These are phyloP conservation scores for Ormyrus rosae DNA, from an alignment of 2,888 invertebrate genomes.

Conservation along the genomic window DNA sequence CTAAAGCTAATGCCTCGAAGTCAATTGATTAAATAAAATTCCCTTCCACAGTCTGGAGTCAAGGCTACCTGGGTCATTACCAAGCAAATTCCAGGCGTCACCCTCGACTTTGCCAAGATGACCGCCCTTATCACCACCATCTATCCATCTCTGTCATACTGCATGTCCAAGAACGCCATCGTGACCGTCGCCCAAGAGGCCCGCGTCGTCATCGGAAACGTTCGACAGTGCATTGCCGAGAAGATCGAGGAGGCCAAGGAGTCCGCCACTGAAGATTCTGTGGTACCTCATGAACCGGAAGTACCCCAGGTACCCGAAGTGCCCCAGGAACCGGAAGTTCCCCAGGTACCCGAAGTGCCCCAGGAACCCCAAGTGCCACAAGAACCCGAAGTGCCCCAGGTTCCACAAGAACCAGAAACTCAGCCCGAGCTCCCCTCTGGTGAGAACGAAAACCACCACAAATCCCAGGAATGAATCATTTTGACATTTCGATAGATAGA, in stretches of 20 bases:
- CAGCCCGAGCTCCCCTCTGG: too few relatives aligned
- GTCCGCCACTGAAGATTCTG: not conserved
- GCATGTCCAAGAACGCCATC: constrained; percentile 23
- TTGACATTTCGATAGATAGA: too few relatives aligned
- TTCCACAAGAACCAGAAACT: not conserved
- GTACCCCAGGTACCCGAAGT: not conserved
- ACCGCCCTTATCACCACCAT: not conserved
- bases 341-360: not conserved
- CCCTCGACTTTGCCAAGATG: not conserved
- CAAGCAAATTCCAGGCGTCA: constrained; percentile 27
- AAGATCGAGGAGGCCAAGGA: not conserved
- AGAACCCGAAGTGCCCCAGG: not conserved
- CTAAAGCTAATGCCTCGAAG: too few relatives aligned
- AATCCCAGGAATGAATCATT: too few relatives aligned
- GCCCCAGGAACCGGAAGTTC: not conserved
- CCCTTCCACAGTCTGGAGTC: constrained; percentile 4
- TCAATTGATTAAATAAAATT: not conserved
- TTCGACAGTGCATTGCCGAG: constrained; percentile 12
- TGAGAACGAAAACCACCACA: too few relatives aligned
- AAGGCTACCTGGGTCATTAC: constrained; percentile 31
- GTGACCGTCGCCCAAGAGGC: not conserved
- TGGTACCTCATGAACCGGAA: not conserved
- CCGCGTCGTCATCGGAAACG: not conserved
- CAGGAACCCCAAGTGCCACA: not conserved
- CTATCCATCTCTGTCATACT: not conserved